Base-by-base conservation (phyloP, 2,888 invertebrate genomes). In the Drosophila histrio region DNA sequence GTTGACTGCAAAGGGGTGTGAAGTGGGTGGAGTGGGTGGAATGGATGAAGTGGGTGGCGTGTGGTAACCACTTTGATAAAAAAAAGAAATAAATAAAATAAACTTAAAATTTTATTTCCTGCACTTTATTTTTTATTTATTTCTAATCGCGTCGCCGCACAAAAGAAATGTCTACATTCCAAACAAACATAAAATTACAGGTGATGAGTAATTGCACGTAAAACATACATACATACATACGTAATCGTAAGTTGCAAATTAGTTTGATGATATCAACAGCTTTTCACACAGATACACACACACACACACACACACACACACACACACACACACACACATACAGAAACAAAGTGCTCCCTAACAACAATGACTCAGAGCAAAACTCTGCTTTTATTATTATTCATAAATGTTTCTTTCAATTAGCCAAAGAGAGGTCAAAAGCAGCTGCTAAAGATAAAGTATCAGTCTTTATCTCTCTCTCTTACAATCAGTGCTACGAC, bases 181-280 rank as follows among this genome's bases (percentile, higher is more conserved):
- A 26, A 26, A 72, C 57, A 62, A 54, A 61, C 56, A 49, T 44
- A 17, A 21, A 46, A 49, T 67, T 28, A 15, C 11, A 30, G 13
- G 39, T 11, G 11, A 54, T 54, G 32, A 54, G 30, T 54, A 43
- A 47, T 19, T 44, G 17, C 19, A 44, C 9, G 4, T 13, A 41
- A 36, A n/a, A 32, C 5, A 11, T 22, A 21, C 8, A 6, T 6
- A 7, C 22, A 17, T 5, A 24, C 1, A 8, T 11, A 47, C 34
- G 30, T 52, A 52, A 39, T 19, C 39, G 13, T 30, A 41, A 28
- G 28, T 53, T 58, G 49, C 30, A 58, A 58, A 58, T 58, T 39
- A 17, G 22, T 58, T 30, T 30, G 50, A 58, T 58, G 50, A 58
- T 58, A 50, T 50, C 50, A 50, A 39, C 39, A 32, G 24, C 22